Conservation (phyloP, 2,888 invertebrate genomes). For the Bibio marci region DNA sequence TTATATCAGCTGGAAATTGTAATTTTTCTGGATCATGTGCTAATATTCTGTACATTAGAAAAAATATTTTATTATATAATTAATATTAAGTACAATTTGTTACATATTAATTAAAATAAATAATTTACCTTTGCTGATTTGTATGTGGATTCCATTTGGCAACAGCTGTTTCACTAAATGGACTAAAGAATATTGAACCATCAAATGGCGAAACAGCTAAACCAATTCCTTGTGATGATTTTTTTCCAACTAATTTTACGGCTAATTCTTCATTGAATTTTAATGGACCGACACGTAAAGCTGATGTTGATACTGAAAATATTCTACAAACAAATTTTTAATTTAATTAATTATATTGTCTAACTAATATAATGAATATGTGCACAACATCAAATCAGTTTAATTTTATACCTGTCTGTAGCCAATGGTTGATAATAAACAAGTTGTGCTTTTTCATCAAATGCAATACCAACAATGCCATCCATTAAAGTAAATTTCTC, state of each 20-base stretch:
- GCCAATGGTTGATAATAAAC: slow-evolving; percentile 52
- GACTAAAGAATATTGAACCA: slow-evolving; percentile 60
- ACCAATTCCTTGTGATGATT: slow-evolving; percentile 69
- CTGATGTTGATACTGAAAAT: slow-evolving; percentile 59
- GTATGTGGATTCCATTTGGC: slow-evolving; percentile 63
- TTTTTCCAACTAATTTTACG: slow-evolving; percentile 60
- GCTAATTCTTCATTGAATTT: slow-evolving; percentile 53
- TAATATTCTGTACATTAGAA: slow-evolving; percentile 36
- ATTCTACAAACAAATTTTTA: slow-evolving; percentile 32
- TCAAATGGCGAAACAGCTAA: slow-evolving; percentile 52
- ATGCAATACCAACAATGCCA: slow-evolving; percentile 46
- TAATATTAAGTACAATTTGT: too few species aligned
- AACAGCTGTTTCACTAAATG: slow-evolving; percentile 61
- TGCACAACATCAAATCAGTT: too few species aligned
- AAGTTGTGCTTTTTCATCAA: slow-evolving; percentile 36
- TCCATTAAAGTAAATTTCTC: slow-evolving; percentile 48
- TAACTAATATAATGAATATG: too few species aligned
- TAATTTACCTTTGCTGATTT: slow-evolving; percentile 37
- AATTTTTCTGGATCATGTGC: slow-evolving; percentile 53
- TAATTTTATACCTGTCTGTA: slow-evolving; percentile 38
- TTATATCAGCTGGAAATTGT: slow-evolving; percentile 64
- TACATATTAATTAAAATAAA: neutral
- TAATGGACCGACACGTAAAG: slow-evolving; percentile 53
- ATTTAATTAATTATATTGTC: neutral
- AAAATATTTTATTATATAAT: neutral